Conservation (phyloP, 1,140 invertebrate genomes). For the Drosophila navojoa region DNA sequence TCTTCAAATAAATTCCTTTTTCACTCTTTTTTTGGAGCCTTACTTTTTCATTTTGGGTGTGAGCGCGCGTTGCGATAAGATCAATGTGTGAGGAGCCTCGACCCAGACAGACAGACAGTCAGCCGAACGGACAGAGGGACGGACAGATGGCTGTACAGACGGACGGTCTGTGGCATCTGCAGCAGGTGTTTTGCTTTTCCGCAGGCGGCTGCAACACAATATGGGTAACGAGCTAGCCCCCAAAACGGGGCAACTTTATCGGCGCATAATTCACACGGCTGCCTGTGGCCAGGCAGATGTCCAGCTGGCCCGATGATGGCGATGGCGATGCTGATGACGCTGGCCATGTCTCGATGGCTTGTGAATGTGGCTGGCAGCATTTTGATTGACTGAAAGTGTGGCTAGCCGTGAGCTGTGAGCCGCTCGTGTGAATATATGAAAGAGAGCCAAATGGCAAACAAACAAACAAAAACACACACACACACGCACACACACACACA, state of each 20-base stretch:
- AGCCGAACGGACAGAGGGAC: neutral
- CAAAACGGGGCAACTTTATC: slow-evolving; percentile 73
- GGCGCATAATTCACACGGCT: slow-evolving; percentile 74
- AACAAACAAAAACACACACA: neutral
- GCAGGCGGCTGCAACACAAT: slow-evolving; percentile 71
- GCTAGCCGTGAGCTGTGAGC: slow-evolving; percentile 12
- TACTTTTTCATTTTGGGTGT: slow-evolving; percentile 73
- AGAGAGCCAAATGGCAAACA: slow-evolving; percentile 48
- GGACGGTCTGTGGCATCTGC: slow-evolving; percentile 63
- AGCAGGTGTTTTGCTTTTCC: slow-evolving; percentile 73
- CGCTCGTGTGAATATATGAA: slow-evolving; percentile 61
- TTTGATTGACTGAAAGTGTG: slow-evolving; percentile 66
- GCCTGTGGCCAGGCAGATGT: slow-evolving; percentile 40
- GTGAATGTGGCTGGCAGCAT: slow-evolving; percentile 32
- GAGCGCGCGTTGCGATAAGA: slow-evolving; percentile 65
- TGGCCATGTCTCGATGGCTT: neutral
- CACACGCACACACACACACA: slow-evolving; percentile 4
- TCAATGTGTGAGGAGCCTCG: slow-evolving; percentile 58
- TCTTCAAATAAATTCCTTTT: neutral
- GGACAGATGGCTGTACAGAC: neutral
- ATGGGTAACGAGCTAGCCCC: slow-evolving; percentile 75
- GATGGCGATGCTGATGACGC: slow-evolving; percentile 10
- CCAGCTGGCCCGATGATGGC: neutral
- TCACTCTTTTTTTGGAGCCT: slow-evolving; percentile 41
- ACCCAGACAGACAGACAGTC: slow-evolving; percentile 6